Conservation (phyloP, 2,113 vertebrate species). For the Cryptomyrus ogoouensis region DNA sequence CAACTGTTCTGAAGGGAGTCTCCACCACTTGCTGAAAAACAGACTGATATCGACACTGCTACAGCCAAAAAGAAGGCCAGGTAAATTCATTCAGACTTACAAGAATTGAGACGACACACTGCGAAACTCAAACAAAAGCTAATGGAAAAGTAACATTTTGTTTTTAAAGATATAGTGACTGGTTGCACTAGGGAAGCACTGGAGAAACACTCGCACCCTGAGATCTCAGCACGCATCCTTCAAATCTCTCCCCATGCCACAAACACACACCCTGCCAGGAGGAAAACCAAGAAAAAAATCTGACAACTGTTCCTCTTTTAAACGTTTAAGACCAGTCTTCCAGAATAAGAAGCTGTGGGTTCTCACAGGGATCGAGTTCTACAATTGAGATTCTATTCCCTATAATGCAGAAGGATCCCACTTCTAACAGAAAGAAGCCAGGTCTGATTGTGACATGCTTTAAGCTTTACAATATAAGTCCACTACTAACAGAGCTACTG, state of each 20-base stretch:
- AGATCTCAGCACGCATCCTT: background rate
- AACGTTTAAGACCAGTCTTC: background rate
- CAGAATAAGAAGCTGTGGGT: background rate
- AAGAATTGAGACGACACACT: background rate
- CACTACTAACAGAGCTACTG: background rate
- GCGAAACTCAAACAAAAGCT: background rate
- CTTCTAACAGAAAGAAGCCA: background rate
- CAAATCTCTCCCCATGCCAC: slow-evolving; percentile 2
- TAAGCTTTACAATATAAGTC: background rate
- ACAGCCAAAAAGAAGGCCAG: background rate
- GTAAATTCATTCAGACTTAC: slow-evolving; percentile 9
- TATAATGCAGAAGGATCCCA: background rate
- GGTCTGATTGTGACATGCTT: slow-evolving; percentile 2
- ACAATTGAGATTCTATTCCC: background rate
- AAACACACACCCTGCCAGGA: background rate
- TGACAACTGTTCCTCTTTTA: background rate
- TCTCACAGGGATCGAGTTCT: background rate
- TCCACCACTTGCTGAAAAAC: background rate
- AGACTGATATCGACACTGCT: background rate
- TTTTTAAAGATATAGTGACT: background rate
- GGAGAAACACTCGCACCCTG: background rate
- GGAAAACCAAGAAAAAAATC: background rate
- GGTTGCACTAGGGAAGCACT: background rate
- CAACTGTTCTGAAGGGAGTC: background rate
- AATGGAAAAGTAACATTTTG: background rate